Evolutionary conservation across 2,113 vertebrate species (phyloP), one percentile per base, ranked within the genome.

Genomic region (Sylvietta virens): DNA sequence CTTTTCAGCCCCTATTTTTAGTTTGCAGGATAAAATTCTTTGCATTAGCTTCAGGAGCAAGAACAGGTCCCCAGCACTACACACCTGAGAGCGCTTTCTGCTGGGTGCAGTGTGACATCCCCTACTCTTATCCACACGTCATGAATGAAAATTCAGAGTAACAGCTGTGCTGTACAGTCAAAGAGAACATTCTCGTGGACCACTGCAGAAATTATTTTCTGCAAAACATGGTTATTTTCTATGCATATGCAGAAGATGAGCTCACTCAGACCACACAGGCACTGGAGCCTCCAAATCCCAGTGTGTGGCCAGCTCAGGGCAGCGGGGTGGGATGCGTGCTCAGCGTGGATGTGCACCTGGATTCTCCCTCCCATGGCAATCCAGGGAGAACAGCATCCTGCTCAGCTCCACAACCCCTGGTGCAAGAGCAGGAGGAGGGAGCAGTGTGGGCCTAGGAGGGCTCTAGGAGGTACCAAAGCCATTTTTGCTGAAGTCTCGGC

Each of bases 261-360:
- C 47, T 71, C 28, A 6, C 51, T 23, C 9, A 53, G 45, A 54
- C n/a, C 85, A 56, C 58, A 11, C 35, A 31, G 67, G 40, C 1
- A 3, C 45, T 7, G 16, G 16, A 62, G 39, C 37, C 45, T 54
- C 2, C 0, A 39, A 44, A 9, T 3, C 27, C 19, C 15, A 1
- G n/a, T 2, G 9, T 5, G 57, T 14, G n/a, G n/a, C 39, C 54
- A 51, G 62, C 58, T 28, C 1, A 0, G 51, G 61, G 51, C 70
- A 67, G 61, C 1, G 0, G 23, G 13, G 11, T 30, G 53, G 69
- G 78, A 31, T 35, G 54, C 3, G 2, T 37, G 39, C 54, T 21
- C 72, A 69, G 54, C 4, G 0, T 24, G 47, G 42, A 12, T 35
- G 54, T 22, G 44, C 70, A 56, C 40, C 53, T 15, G 4, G 23